Percentiles rank a stretch among this genome's conserved stretches.
Evolutionary conservation across 2,113 vertebrate genomes (phyloP).

Genomic region (Oryzias javanicus): DNA sequence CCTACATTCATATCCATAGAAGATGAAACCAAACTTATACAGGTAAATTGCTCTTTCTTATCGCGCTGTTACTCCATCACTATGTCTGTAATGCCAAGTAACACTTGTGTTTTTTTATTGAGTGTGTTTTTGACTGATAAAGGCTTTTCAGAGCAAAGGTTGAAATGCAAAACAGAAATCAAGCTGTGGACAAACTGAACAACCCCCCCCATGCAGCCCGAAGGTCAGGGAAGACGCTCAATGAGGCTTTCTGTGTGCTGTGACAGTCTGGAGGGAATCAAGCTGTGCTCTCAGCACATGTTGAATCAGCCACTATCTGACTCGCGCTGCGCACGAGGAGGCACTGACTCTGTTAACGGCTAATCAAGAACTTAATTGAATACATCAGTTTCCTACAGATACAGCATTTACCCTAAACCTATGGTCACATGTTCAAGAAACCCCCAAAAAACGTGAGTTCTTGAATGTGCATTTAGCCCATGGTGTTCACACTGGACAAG

Average conservation of each 20-base stretch:
- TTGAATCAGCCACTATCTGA: slow-evolving; percentile 8
- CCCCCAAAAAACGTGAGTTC: no score
- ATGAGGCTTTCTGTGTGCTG: slow-evolving; percentile 52
- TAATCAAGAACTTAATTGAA: not conserved
- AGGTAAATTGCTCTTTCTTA: slow-evolving; percentile 8
- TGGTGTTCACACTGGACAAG: no score
- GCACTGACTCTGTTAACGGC: not conserved
- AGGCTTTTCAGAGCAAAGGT: slow-evolving; percentile 29
- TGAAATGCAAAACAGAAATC: slow-evolving; percentile 21
- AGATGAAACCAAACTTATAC: not conserved
- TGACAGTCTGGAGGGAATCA: slow-evolving; percentile 7
- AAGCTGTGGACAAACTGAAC: slow-evolving; percentile 8
- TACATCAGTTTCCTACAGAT: no score
- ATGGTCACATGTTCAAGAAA: no score
- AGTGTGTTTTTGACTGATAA: slow-evolving; percentile 32
- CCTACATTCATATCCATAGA: not conserved
- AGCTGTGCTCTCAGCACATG: slow-evolving; percentile 12
- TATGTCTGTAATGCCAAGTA: slow-evolving; percentile 17
- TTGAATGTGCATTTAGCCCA: no score
- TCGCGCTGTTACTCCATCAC: slow-evolving; percentile 13
- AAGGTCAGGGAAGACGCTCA: slow-evolving; percentile 54
- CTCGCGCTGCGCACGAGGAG: not conserved
- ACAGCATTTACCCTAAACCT: no score
- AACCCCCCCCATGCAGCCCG: slow-evolving; percentile 45
- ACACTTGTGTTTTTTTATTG: slow-evolving; percentile 8